Evolutionary conservation across 2,888 invertebrate species (phyloP).

Genomic region (Brenthis ino): DNA sequence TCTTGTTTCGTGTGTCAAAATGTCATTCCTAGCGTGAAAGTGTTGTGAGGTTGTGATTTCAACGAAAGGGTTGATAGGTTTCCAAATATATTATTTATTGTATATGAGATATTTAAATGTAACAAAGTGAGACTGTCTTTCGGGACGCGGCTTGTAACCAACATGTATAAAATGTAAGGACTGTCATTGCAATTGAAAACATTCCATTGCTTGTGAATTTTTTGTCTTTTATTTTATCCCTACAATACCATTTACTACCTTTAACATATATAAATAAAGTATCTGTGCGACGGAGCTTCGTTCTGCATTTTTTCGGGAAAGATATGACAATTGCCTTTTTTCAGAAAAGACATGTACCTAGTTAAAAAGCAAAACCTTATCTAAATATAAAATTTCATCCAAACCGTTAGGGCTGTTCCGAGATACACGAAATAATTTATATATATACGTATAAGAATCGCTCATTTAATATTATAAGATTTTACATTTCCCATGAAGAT

Average conservation of each 20-base stretch:
- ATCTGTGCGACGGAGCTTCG: too few relatives aligned
- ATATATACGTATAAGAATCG: too few relatives aligned
- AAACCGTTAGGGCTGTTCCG: too few relatives aligned
- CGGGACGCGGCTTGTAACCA: constrained; percentile 55
- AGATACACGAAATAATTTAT: too few relatives aligned
- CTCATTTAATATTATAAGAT: too few relatives aligned
- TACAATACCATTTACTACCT: constrained; percentile 3
- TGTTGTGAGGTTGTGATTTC: constrained; percentile 54
- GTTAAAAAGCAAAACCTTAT: too few relatives aligned
- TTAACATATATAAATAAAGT: not conserved
- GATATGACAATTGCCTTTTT: too few relatives aligned
- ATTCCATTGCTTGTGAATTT: constrained; percentile 77
- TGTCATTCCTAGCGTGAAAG: constrained; percentile 34
- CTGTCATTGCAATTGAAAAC: constrained; percentile 77
- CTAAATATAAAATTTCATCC: too few relatives aligned
- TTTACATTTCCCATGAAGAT: too few relatives aligned
- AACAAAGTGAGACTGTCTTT: constrained; percentile 58
- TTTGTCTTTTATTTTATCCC: constrained; percentile 60
- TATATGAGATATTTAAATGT: constrained; percentile 23
- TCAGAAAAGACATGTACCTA: too few relatives aligned
- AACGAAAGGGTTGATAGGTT: constrained; percentile 45
- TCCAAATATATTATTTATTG: constrained; percentile 33
- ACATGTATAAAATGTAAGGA: constrained; percentile 63
- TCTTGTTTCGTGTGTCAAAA: constrained; percentile 24
- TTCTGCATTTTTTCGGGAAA: not conserved